Evolutionary conservation across 2,888 invertebrate species (phyloP).

Genomic region (Deroplatys truncata): DNA sequence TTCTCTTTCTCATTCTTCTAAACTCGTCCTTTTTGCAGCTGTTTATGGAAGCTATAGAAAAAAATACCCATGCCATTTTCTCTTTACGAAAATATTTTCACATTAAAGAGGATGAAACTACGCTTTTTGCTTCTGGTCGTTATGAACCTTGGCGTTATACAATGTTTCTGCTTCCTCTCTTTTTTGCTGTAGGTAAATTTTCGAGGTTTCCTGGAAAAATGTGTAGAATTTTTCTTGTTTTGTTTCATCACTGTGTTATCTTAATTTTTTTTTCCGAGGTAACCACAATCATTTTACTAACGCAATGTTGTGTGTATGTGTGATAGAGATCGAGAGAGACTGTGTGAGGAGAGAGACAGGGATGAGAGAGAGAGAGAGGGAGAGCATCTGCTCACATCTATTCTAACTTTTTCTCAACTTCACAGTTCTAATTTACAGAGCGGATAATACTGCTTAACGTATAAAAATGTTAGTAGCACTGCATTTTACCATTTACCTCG

Average conservation of each 20-base stretch:
- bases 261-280: background rate
- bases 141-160: background rate
- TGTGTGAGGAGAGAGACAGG: too few species aligned
- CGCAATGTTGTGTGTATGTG: too few species aligned
- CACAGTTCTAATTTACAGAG: too few species aligned
- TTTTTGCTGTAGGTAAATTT: background rate
- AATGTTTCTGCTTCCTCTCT: background rate
- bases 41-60: background rate
- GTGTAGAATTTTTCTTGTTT: background rate
- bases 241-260: background rate
- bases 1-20: background rate
- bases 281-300: background rate
- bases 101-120: background rate
- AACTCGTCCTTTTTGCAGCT: background rate
- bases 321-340: too few species aligned
- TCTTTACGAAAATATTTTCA: background rate
- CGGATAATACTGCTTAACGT: too few species aligned
- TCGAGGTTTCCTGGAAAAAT: background rate
- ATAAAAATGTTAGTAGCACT: too few species aligned
- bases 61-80: too few species aligned
- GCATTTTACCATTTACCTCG: too few species aligned
- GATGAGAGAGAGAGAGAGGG: too few species aligned
- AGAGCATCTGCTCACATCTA: too few species aligned
- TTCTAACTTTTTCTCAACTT: too few species aligned
- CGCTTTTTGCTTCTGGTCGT: background rate